Conservation (phyloP, 2,888 invertebrate genomes). For the Nemotelus nigrinus region DNA sequence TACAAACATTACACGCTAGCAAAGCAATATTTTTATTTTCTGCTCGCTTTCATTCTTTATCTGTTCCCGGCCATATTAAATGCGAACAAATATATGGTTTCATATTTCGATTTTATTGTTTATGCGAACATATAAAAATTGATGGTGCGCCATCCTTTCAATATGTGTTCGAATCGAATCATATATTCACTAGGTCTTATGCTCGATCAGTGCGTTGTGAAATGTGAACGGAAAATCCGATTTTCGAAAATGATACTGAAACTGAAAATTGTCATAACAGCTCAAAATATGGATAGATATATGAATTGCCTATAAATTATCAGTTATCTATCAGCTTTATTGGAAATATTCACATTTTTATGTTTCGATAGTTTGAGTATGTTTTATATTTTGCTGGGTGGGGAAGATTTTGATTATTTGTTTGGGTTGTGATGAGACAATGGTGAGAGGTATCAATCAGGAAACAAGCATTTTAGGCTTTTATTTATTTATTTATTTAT, state of each 20-base stretch:
- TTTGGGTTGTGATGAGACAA: background rate
- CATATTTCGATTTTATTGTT: constrained; percentile 48
- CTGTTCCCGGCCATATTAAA: constrained; percentile 37
- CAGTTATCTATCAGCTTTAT: constrained; percentile 8
- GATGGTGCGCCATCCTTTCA: constrained; percentile 41
- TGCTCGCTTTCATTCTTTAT: constrained; percentile 35
- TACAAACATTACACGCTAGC: constrained; percentile 39
- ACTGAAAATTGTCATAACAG: constrained; percentile 36
- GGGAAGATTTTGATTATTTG: constrained; percentile 3
- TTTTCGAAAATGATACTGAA: constrained; percentile 33
- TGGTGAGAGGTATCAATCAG: background rate
- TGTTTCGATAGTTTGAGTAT: constrained; percentile 23
- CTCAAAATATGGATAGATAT: constrained; percentile 33
- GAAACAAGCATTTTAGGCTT: background rate
- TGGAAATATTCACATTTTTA: constrained; percentile 22
- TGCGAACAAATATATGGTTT: constrained; percentile 42
- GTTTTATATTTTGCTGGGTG: background rate
- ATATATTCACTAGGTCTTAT: background rate
- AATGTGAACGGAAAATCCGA: constrained; percentile 26
- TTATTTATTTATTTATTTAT: background rate
- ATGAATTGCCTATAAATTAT: constrained; percentile 39
- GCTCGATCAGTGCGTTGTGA: background rate
- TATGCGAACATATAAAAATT: constrained; percentile 48
- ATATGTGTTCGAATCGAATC: constrained; percentile 17
- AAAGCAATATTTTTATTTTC: constrained; percentile 41